A percentile compares a stretch with the other conserved stretches of the same genome.
Conservation (phyloP, 2,888 invertebrate species). For the Acleris emargana region DNA sequence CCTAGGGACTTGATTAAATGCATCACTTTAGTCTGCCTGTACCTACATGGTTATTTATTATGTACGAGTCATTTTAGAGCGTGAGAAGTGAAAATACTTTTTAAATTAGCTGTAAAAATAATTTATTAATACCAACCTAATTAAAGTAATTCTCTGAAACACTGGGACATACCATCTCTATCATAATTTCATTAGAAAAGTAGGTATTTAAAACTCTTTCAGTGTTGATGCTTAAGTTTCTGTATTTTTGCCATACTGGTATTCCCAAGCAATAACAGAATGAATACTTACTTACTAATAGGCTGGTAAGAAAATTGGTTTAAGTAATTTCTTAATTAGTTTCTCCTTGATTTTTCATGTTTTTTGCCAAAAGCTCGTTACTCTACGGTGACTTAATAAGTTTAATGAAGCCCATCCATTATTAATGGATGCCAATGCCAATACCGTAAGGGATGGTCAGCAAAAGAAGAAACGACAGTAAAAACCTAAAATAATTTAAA, state of each 20-base stretch:
- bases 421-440: constrained; percentile 47
- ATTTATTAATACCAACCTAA: too few relatives aligned
- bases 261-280: not conserved
- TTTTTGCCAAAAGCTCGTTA: constrained; percentile 44
- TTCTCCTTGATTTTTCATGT: constrained; percentile 31
- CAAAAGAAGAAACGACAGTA: not conserved
- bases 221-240: not conserved
- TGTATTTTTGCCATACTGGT: not conserved
- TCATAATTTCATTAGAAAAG: not conserved
- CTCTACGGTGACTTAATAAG: constrained; percentile 47
- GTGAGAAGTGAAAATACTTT: too few relatives aligned
- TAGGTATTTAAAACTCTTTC: not conserved
- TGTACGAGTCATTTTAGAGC: too few relatives aligned
- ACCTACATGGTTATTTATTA: too few relatives aligned
- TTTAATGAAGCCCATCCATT: constrained; percentile 50
- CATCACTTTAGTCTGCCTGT: too few relatives aligned
- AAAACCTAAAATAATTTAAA: too few relatives aligned
- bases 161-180: not conserved
- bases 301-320: constrained; percentile 23
- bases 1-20: too few relatives aligned
- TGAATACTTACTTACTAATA: constrained; percentile 13
- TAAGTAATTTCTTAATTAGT: constrained; percentile 35
- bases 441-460: constrained; percentile 37
- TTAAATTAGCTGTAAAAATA: too few relatives aligned
- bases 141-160: too few relatives aligned